Evolutionary conservation across 2,797 vertebrate genomes (phyloP).

Genomic region (Pristis pectinata): DNA sequence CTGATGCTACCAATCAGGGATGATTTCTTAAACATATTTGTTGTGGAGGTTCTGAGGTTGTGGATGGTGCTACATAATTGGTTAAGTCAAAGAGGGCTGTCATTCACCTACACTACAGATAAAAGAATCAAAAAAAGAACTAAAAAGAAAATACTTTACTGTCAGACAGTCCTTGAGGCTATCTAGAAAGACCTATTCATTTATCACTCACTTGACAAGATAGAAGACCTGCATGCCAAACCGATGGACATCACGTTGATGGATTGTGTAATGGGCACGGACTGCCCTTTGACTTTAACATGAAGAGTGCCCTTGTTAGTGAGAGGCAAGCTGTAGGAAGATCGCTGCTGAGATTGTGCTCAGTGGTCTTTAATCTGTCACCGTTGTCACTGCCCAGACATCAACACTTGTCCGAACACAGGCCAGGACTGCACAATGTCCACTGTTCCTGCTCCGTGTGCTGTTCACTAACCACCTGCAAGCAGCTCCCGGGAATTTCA

Average conservation of each 20-base stretch:
- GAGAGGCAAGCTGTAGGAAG: not conserved
- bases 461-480: not conserved
- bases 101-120: not conserved
- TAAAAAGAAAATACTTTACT: not conserved
- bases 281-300: not conserved
- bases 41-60: no score
- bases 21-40: not conserved
- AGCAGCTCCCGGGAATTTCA: not conserved
- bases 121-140: not conserved
- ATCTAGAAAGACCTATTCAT: not conserved
- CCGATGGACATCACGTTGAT: not conserved
- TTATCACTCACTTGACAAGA: not conserved
- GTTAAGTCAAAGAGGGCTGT: not conserved
- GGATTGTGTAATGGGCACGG: not conserved
- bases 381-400: not conserved
- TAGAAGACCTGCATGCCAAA: not conserved
- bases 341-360: not conserved
- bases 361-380: constrained; percentile 15
- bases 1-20: no score
- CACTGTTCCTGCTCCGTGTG: not conserved
- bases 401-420: not conserved
- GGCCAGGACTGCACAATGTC: not conserved
- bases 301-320: not conserved
- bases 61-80: not conserved
- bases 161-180: not conserved